These are phyloP conservation scores for Betta splendens DNA, from an alignment of 2,797 vertebrate species.

Conservation along the genomic window DNA sequence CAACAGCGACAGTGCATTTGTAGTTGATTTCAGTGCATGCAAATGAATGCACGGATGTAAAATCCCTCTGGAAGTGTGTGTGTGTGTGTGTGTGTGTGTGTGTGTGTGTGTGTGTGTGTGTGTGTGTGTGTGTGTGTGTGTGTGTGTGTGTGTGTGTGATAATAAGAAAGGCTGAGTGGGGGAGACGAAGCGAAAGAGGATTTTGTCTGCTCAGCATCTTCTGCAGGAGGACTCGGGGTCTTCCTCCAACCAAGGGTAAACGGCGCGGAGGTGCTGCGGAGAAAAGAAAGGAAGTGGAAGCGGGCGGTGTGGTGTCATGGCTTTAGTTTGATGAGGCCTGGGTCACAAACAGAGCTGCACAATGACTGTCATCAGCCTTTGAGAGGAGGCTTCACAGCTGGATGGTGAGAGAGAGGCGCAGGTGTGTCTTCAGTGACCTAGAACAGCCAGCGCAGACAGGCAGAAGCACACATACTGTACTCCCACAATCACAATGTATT, in stretches of 20 bases:
- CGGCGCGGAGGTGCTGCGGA: slow-evolving; percentile 47
- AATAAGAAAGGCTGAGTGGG: slow-evolving; percentile 28
- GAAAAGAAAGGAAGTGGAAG: slow-evolving; percentile 28
- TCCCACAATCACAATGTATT: slow-evolving; percentile 19
- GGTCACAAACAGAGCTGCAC: slow-evolving; percentile 50
- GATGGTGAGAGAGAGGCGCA: slow-evolving; percentile 65
- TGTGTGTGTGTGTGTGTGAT: too few species aligned
- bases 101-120: too few species aligned
- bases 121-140: too few species aligned
- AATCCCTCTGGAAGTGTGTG: slow-evolving; percentile 10
- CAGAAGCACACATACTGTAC: slow-evolving; percentile 57
- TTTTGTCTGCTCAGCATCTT: slow-evolving; percentile 77
- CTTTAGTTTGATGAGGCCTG: slow-evolving; percentile 33
- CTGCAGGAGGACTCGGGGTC: slow-evolving; percentile 48
- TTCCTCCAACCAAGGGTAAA: slow-evolving; percentile 72
- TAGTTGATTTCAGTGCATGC: slow-evolving; percentile 22
- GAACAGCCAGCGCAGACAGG: slow-evolving; percentile 61
- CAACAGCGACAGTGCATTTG: slow-evolving; percentile 35
- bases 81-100: too few species aligned
- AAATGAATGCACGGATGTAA: slow-evolving; percentile 6
- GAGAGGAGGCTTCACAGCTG: slow-evolving; percentile 41
- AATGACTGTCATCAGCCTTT: slow-evolving; percentile 57
- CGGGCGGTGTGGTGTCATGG: slow-evolving; percentile 21
- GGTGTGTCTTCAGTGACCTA: slow-evolving; percentile 78
- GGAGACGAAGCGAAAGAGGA: slow-evolving; percentile 41